phyloP scores from a whole-genome alignment of 1,140 invertebrate genomes.

The Aphelenchoides besseyi region DNA sequence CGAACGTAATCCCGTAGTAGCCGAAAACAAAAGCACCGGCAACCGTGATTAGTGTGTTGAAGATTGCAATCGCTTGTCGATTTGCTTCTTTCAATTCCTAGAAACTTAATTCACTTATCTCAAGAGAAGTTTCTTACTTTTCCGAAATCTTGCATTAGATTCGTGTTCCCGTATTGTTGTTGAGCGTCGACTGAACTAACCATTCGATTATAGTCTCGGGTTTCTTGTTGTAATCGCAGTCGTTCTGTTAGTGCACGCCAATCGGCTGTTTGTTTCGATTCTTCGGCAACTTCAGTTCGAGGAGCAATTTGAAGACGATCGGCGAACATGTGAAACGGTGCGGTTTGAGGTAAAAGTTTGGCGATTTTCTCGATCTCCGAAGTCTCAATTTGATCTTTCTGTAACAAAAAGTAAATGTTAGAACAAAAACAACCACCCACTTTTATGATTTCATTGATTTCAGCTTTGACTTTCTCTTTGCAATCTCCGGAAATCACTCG shows the following conservation, averaged over 20 bases:
- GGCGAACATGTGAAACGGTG: constrained; percentile 34
- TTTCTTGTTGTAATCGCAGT: constrained; percentile 39
- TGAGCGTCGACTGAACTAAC: constrained; percentile 43
- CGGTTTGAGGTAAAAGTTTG: background rate
- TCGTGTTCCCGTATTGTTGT: constrained; percentile 40
- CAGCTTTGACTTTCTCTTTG: background rate
- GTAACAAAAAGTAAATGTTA: background rate
- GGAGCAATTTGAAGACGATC: constrained; percentile 21
- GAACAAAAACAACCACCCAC: background rate
- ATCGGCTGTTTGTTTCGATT: constrained; percentile 18
- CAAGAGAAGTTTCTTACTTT: constrained; percentile 26
- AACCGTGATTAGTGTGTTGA: constrained; percentile 66
- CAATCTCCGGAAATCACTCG: background rate
- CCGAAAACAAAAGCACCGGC: constrained; percentile 66
- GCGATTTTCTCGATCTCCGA: background rate
- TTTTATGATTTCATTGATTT: constrained; percentile 1
- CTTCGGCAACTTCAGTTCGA: constrained; percentile 18
- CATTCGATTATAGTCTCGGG: constrained; percentile 49
- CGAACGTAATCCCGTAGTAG: constrained; percentile 54
- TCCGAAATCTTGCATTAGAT: constrained; percentile 49
- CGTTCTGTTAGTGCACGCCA: constrained; percentile 32
- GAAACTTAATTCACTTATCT: constrained; percentile 6
- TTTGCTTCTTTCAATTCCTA: constrained; percentile 64
- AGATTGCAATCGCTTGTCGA: constrained; percentile 63
- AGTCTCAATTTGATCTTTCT: background rate